Conservation (phyloP, 2,113 vertebrate genomes). For the Vulpes ferrilata region DNA sequence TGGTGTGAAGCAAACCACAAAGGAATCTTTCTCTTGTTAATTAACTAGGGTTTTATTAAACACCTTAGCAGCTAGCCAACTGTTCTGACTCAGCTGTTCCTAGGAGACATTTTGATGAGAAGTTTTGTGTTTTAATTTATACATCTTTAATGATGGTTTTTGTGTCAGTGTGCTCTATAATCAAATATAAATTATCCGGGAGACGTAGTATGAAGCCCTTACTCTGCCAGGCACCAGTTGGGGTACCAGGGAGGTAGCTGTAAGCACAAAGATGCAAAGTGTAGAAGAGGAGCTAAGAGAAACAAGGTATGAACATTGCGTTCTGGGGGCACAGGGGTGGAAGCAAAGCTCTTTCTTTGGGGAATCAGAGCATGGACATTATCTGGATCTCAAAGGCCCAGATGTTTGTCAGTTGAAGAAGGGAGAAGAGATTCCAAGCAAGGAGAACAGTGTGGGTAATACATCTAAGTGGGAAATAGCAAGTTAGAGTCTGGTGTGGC, state of each 20-base stretch:
- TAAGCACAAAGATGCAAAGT: not conserved
- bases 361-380: not conserved
- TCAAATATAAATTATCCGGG: slow-evolving; percentile 11
- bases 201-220: not conserved
- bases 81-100: slow-evolving; percentile 75
- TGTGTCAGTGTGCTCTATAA: not conserved
- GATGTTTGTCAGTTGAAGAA: not conserved
- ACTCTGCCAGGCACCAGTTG: not conserved
- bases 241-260: not conserved
- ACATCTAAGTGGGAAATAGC: not conserved
- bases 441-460: not conserved
- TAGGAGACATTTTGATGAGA: slow-evolving; percentile 69
- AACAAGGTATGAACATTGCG: not conserved
- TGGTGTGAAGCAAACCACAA: slow-evolving; percentile 65
- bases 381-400: not conserved
- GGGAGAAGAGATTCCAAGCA: not conserved
- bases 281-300: not conserved
- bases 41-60: slow-evolving; percentile 84
- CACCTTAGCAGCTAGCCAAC: slow-evolving; percentile 78
- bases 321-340: not conserved
- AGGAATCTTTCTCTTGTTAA: slow-evolving; percentile 81
- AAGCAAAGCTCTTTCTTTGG: not conserved
- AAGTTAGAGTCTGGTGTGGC: not conserved
- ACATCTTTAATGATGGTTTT: slow-evolving; percentile 48
- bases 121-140: slow-evolving; percentile 68